These are phyloP conservation scores for Drosophila kohkoa DNA, from an alignment of 1,140 invertebrate species.

Conservation along the genomic window DNA sequence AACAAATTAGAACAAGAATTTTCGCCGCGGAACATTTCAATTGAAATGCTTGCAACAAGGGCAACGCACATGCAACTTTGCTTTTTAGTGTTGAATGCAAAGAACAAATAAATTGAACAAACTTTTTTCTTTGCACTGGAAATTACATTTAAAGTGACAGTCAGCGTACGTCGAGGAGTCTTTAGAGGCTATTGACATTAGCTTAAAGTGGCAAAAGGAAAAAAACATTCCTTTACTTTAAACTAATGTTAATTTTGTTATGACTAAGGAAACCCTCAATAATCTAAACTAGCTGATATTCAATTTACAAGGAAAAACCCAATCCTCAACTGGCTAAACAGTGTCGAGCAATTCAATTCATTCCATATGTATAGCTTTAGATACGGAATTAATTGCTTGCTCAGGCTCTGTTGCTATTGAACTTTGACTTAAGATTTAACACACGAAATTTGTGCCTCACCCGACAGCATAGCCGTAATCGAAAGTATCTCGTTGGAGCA, in stretches of 20 bases:
- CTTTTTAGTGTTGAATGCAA: slow-evolving; percentile 83
- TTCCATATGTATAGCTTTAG: not conserved
- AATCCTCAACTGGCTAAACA: not conserved
- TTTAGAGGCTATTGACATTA: slow-evolving; percentile 14
- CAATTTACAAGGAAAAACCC: slow-evolving; percentile 48
- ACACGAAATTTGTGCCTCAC: slow-evolving; percentile 86
- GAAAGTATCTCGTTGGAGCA: slow-evolving; percentile 99
- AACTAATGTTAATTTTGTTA: slow-evolving; percentile 8
- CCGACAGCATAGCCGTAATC: slow-evolving; percentile 99
- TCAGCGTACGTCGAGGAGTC: slow-evolving; percentile 20
- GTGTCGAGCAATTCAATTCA: slow-evolving; percentile 3
- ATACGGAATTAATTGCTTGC: not conserved
- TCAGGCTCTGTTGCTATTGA: not conserved
- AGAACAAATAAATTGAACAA: slow-evolving; percentile 83
- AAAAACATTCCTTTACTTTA: not conserved
- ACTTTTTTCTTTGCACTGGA: slow-evolving; percentile 77
- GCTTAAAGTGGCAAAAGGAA: slow-evolving; percentile 14
- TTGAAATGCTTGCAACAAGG: slow-evolving; percentile 31
- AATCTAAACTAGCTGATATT: slow-evolving; percentile 27
- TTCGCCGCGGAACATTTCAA: slow-evolving; percentile 41
- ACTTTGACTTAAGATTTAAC: slow-evolving; percentile 27
- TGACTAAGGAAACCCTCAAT: not conserved
- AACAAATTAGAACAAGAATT: not conserved
- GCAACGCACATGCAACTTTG: slow-evolving; percentile 73
- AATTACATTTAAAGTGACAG: slow-evolving; percentile 30